Conservation (phyloP, 2,797 vertebrate species). For the Aulostomus chinensis region DNA sequence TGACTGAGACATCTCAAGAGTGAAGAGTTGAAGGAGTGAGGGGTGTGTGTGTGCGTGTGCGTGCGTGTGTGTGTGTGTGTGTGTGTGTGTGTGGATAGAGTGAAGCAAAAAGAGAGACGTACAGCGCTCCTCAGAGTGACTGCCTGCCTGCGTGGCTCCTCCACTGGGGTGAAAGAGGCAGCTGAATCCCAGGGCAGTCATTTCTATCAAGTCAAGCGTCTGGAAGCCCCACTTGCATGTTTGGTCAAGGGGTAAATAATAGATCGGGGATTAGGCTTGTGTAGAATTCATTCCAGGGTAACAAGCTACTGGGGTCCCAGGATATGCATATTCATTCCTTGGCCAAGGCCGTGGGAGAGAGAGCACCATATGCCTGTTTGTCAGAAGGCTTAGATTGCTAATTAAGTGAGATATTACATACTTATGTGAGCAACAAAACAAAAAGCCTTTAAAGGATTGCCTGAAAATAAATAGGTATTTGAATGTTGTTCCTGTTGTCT, state of each 20-base stretch:
- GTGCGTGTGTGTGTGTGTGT: neutral
- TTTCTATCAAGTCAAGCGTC: slow-evolving; percentile 81
- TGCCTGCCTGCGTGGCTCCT: slow-evolving; percentile 56
- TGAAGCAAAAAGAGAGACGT: slow-evolving; percentile 48
- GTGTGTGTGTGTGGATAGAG: slow-evolving; percentile 15
- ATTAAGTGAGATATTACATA: slow-evolving; percentile 83
- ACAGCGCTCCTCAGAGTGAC: slow-evolving; percentile 50
- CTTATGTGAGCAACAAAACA: slow-evolving; percentile 73
- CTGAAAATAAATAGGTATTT: slow-evolving; percentile 30
- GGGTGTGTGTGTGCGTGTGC: slow-evolving; percentile 10
- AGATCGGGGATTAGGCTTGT: slow-evolving; percentile 86
- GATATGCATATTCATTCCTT: slow-evolving; percentile 83
- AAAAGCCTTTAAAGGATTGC: slow-evolving; percentile 65
- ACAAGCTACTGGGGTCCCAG: slow-evolving; percentile 81
- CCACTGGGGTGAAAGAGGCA: slow-evolving; percentile 57
- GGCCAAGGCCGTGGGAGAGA: slow-evolving; percentile 80
- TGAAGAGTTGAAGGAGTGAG: slow-evolving; percentile 55
- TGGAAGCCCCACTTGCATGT: slow-evolving; percentile 83
- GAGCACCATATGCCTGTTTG: slow-evolving; percentile 79
- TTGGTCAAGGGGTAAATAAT: slow-evolving; percentile 89
- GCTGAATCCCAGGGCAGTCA: slow-evolving; percentile 74
- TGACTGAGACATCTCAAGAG: slow-evolving; percentile 77
- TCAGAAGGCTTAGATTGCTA: slow-evolving; percentile 79
- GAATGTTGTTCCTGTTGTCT: slow-evolving; percentile 8
- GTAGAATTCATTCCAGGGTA: slow-evolving; percentile 83